Base-by-base conservation (phyloP, 2,888 invertebrate genomes). In the Zaprionus lineosus region DNA sequence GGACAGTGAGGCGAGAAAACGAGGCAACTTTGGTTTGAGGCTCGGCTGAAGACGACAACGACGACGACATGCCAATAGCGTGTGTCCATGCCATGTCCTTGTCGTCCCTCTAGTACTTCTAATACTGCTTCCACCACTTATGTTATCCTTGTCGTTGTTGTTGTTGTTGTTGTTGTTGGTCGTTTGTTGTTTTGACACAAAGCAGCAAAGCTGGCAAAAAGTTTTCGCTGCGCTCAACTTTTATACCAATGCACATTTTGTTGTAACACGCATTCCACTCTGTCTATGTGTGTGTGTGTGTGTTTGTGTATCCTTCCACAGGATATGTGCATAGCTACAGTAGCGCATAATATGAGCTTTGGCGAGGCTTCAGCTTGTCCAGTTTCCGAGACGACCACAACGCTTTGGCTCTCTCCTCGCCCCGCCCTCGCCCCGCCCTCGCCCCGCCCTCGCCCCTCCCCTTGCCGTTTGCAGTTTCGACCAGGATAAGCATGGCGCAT, bases 181-280 rank as follows among this genome's bases (percentile, higher is more conserved):
- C 37, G 53, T 53, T 62, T 66, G 76, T 63, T 74, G 76, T 63
- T 74, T 72, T 69, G 75, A 69, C 72, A 72, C 59, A 72, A 77
- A 71, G 63, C 74, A 70, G 67, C 71, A 70, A 56, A 68, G 70
- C 74, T 58, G 56, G 62, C 74, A 51, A 53, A 71, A 81, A 78
- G 65, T 81, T 77, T 77, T 61, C 56, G 50, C 52, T 65, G 53
- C 51, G 28, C 50, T 60, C 59, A 81, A 81, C 71, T 58, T 77
- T 75, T 68, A 36, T 60, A 51, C 44, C 67, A 63, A 57, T 68
- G 72, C 67, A 69, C 40, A 57, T n/a, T n/a, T n/a, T n/a, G n/a
- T 47, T 50, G 46, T 47, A 43, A 51, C 39, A 59, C 60, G 47
- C 62, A 44, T 14, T 9, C 11, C 34, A 26, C 33, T 43, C 14